Percentiles rank a stretch among this genome's conserved stretches.
Evolutionary conservation across 2,113 vertebrate genomes (phyloP).

Genomic region (Cairina moschata): DNA sequence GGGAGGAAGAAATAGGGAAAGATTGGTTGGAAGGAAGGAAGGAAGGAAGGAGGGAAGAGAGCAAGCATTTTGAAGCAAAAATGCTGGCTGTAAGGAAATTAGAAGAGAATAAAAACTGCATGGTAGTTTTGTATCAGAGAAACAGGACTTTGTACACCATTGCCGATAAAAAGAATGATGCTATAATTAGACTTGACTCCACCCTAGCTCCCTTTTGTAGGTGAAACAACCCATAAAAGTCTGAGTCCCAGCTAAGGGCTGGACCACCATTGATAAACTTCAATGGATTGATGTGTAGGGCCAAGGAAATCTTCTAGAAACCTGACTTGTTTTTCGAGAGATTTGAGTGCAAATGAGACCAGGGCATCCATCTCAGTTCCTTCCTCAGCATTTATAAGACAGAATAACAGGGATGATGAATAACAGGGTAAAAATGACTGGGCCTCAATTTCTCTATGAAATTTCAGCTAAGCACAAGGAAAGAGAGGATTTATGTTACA

Average conservation of each 20-base stretch:
- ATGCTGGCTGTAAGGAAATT: background rate
- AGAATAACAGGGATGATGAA: background rate
- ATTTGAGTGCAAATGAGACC: background rate
- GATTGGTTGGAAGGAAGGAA: too few relatives aligned
- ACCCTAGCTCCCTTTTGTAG: background rate
- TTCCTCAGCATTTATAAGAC: background rate
- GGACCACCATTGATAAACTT: background rate
- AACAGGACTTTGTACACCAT: conserved; percentile 36
- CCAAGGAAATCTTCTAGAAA: background rate
- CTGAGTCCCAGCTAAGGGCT: background rate
- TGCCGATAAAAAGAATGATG: conserved; percentile 2
- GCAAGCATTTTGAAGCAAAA: background rate
- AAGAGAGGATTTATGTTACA: background rate
- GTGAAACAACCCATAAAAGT: background rate
- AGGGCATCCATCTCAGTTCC: background rate
- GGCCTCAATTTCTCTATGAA: background rate
- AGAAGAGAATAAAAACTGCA: background rate
- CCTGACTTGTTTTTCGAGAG: background rate
- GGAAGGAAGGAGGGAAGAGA: background rate
- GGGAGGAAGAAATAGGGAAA: too few relatives aligned
- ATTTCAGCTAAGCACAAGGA: background rate
- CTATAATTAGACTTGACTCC: background rate
- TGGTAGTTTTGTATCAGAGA: background rate
- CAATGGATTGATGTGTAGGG: background rate
- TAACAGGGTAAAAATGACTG: background rate